These are phyloP conservation scores for Naja naja DNA, from an alignment of 2,113 vertebrate species.

Conservation along the genomic window DNA sequence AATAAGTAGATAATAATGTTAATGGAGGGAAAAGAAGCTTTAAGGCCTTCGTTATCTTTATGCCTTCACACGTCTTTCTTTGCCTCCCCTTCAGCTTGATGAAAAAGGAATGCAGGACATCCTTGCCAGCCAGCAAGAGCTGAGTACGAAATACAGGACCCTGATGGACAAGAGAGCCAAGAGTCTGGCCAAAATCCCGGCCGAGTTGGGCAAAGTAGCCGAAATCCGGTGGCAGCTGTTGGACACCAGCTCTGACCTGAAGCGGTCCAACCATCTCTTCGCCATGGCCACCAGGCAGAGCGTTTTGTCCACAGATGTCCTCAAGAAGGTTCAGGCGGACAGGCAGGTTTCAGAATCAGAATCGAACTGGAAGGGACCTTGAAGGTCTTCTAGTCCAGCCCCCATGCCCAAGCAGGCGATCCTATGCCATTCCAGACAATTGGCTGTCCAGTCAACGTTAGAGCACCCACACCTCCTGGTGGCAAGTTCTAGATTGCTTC, in stretches of 20 bases:
- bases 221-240: slow-evolving; percentile 29
- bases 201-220: background rate
- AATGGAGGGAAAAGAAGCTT: too few relatives aligned
- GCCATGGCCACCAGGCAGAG: slow-evolving; percentile 42
- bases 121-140: slow-evolving; percentile 26
- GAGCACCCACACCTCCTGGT: too few relatives aligned
- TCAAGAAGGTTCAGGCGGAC: slow-evolving; percentile 76
- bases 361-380: background rate
- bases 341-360: slow-evolving; percentile 58
- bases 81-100: slow-evolving; percentile 50
- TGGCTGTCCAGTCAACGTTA: too few relatives aligned
- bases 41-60: too few relatives aligned
- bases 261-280: slow-evolving; percentile 45
- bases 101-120: slow-evolving; percentile 51
- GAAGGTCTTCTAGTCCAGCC: too few relatives aligned
- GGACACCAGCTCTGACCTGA: slow-evolving; percentile 32
- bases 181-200: background rate
- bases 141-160: slow-evolving; percentile 36
- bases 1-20: too few relatives aligned
- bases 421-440: too few relatives aligned
- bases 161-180: slow-evolving; percentile 11
- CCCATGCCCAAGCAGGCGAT: too few relatives aligned
- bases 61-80: slow-evolving; percentile 7
- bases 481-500: too few relatives aligned
- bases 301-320: slow-evolving; percentile 50